Evolutionary conservation across 2,797 vertebrate genomes (phyloP), one percentile per base, ranked within the genome.

Genomic region (Sorex maritimensis): DNA sequence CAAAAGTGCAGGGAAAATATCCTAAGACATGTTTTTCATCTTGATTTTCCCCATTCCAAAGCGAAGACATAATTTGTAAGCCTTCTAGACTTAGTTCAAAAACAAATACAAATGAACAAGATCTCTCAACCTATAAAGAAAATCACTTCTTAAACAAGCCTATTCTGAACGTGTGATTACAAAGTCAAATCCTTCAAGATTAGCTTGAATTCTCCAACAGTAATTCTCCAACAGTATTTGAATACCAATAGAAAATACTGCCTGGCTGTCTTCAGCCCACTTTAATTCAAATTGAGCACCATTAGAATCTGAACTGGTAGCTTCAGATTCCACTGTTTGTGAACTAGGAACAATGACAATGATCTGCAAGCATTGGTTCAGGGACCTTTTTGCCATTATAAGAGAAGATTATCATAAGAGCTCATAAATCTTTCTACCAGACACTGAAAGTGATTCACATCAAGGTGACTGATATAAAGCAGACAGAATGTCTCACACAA

Each of bases 61-160:
- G 52, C 74, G 61, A 93, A 73, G 61, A 75, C 38, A 75, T 69
- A 77, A 78, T 81, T 74, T 86, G 1, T 44, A 85, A 95, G 0
- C 0, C 28, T 93, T 89, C 67, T 92, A 72, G 63, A 82, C 52
- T 88, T 52, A 23, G 19, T 17, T 92, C 34, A 74, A 49, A 5
- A 72, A 28, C 19, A 92, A 92, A 19, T 79, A 38, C 75, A 94
- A 94, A 94, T n/a, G 81, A 67, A 10, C 30, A 23, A 90, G 17
- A 2, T 38, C 0, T 46, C 19, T 38, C n/a, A 17, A 67, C 21
- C 67, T 73, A 23, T 91, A 94, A 77, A 86, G 65, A 86, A 88
- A n/a, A 67, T 89, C 30, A 75, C 65, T 81, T 95, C 72, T 82
- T 83, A 72, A 74, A 52, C 3, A 11, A 19, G 28, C 30, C 63